Evolutionary conservation across 2,113 vertebrate genomes (phyloP).

Genomic region (Brienomyrus brachyistius): DNA sequence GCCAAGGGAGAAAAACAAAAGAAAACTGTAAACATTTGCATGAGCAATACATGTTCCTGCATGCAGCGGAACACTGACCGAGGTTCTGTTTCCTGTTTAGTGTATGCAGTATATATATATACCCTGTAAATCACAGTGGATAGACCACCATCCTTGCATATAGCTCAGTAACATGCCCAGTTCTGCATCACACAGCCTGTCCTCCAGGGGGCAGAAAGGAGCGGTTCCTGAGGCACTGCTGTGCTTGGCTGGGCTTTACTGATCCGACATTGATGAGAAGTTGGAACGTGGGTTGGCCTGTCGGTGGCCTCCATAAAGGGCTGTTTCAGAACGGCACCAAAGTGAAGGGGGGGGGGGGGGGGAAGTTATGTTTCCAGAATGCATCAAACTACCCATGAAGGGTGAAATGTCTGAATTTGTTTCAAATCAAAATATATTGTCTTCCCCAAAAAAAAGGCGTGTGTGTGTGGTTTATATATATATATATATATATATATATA

Average conservation of each 20-base stretch:
- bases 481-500: neutral
- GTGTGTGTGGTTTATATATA: neutral
- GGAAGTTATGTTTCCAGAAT: neutral
- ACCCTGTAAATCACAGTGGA: constrained; percentile 12
- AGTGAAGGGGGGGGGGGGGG: neutral
- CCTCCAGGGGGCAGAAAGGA: neutral
- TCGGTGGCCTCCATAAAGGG: neutral
- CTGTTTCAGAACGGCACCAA: constrained; percentile 12
- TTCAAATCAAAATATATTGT: constrained; percentile 39
- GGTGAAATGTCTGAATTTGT: constrained; percentile 12
- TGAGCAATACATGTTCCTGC: constrained; percentile 50
- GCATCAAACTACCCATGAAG: constrained; percentile 13
- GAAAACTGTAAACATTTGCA: constrained; percentile 69
- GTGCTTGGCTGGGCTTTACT: neutral
- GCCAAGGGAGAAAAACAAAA: constrained; percentile 56
- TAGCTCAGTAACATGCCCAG: constrained; percentile 5
- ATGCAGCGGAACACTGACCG: constrained; percentile 67
- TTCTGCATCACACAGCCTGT: neutral
- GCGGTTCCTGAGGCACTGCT: neutral
- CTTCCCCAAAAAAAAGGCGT: constrained; percentile 54
- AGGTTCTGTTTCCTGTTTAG: neutral
- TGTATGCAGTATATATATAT: constrained; percentile 13
- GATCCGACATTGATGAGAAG: neutral
- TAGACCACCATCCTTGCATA: constrained; percentile 15
- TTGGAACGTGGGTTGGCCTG: neutral